Conservation (phyloP, 64 coral and sea anemone genomes). For the Cladopsammia gracilis region DNA sequence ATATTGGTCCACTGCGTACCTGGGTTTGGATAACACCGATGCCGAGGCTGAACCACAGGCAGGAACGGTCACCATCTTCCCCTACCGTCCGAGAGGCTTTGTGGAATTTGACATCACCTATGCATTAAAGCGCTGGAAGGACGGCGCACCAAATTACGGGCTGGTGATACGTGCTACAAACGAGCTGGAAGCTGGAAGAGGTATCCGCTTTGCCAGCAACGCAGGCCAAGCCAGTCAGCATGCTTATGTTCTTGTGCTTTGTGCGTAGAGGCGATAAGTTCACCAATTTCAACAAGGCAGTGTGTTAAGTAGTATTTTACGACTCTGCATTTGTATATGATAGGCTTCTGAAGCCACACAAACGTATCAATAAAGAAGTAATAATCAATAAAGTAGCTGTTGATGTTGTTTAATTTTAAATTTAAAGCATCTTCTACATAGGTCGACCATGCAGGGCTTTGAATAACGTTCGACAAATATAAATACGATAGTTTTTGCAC, state of each 20-base stretch:
- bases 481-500: no score
- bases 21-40: slow-evolving; percentile 60
- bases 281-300: no score
- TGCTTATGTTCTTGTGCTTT: slow-evolving; percentile 72
- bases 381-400: no score
- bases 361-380: no score
- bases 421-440: no score
- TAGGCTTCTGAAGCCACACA: no score
- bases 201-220: slow-evolving; percentile 78
- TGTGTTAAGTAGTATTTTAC: no score
- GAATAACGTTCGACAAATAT: no score
- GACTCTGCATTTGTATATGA: no score
- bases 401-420: no score
- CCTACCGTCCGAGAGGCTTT: slow-evolving; percentile 67
- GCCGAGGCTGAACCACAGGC: slow-evolving; percentile 47
- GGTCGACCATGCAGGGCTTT: no score
- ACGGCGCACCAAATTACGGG: slow-evolving; percentile 63
- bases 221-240: slow-evolving; percentile 46
- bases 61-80: slow-evolving; percentile 34
- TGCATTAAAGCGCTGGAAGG: slow-evolving; percentile 65
- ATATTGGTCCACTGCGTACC: slow-evolving; percentile 42
- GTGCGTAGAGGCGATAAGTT: not conserved
- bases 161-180: slow-evolving; percentile 68
- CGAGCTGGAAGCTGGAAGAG: slow-evolving; percentile 51
- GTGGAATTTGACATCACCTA: slow-evolving; percentile 82